Evolutionary conservation across 2,113 vertebrate genomes (phyloP).

Genomic region (Cariama cristata): DNA sequence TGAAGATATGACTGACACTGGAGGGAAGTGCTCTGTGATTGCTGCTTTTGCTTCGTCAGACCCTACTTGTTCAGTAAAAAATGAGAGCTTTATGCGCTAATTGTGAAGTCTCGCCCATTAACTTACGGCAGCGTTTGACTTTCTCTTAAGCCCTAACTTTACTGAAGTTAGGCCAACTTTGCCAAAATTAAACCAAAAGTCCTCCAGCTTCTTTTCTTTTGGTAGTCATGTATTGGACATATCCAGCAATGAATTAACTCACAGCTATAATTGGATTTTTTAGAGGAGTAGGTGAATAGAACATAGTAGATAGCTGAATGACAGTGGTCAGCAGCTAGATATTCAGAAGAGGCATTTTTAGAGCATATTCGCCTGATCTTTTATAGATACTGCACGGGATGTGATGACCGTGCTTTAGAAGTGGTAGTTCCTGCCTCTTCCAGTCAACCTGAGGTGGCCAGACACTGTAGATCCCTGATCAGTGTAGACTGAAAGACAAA

Average conservation of each 20-base stretch:
- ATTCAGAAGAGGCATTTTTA: neutral
- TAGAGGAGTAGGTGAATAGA: neutral
- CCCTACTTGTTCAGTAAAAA: neutral
- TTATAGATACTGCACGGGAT: neutral
- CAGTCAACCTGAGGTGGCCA: neutral
- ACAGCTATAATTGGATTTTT: neutral
- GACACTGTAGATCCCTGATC: neutral
- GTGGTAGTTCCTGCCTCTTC: neutral
- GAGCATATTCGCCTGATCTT: neutral
- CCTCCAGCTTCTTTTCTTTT: neutral
- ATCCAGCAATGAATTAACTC: neutral
- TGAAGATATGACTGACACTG: neutral
- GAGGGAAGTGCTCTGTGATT: neutral
- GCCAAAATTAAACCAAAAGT: neutral
- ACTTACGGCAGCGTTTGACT: neutral
- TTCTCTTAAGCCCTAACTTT: neutral
- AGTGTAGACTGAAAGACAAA: neutral
- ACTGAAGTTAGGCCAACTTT: neutral
- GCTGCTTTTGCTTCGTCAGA: neutral
- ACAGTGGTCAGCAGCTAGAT: neutral
- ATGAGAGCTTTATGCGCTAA: neutral
- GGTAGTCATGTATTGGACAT: neutral
- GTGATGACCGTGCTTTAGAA: neutral
- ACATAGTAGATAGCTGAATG: neutral
- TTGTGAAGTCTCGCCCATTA: neutral